These are phyloP conservation scores for Etheostoma cragini DNA, from an alignment of 2,113 vertebrate genomes.

Conservation along the genomic window DNA sequence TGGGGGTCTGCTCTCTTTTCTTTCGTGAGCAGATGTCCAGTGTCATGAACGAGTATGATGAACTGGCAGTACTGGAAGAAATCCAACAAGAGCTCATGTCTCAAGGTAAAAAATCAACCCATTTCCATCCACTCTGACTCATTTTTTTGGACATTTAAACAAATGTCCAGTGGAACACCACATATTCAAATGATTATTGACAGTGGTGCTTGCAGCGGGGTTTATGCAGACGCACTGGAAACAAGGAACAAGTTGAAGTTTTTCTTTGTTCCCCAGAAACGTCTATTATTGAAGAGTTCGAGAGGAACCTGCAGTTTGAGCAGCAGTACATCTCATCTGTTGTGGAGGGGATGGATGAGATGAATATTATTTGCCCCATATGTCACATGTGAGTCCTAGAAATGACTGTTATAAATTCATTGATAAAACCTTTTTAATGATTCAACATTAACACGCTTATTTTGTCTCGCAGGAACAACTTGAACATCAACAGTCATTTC, in stretches of 20 bases:
- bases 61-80: conserved; percentile 89
- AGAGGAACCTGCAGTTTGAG: conserved; percentile 88
- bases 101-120: conserved; percentile 83
- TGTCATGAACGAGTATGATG: conserved; percentile 79
- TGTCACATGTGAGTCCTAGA: conserved; percentile 87
- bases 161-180: background rate
- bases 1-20: background rate
- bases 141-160: background rate
- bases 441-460: background rate
- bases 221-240: background rate
- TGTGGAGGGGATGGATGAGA: conserved; percentile 86
- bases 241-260: background rate
- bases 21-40: conserved; percentile 65
- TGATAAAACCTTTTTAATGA: background rate
- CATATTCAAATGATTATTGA: background rate
- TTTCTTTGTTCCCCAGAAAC: conserved; percentile 81
- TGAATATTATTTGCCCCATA: conserved; percentile 89
- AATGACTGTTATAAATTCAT: too few relatives aligned
- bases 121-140: background rate
- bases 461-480: conserved; percentile 75
- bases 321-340: conserved; percentile 87
- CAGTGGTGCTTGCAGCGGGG: too few relatives aligned
- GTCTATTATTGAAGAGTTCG: conserved; percentile 87
- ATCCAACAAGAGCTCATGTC: conserved; percentile 90
- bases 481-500: conserved; percentile 79